Evolutionary conservation across 1,140 invertebrate species (phyloP).

Genomic region (Idris sp.): DNA sequence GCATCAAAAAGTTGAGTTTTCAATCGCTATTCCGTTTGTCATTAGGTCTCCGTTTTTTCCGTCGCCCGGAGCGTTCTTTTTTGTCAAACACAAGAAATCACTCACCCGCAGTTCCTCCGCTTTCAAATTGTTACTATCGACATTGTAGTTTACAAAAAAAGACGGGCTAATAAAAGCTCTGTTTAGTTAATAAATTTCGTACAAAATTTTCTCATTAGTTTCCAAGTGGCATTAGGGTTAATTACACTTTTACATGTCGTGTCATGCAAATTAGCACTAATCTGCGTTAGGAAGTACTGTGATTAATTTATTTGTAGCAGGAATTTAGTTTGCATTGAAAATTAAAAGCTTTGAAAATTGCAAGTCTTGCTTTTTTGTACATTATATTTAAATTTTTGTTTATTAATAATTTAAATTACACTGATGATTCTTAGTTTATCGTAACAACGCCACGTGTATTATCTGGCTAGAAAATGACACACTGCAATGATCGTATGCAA

Average conservation of each 20-base stretch:
- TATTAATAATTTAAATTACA: no score
- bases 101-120: conserved; percentile 37
- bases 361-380: no score
- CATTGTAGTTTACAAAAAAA: conserved; percentile 22
- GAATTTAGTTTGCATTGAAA: no score
- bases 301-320: no score
- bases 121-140: conserved; percentile 37
- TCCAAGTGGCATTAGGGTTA: neutral
- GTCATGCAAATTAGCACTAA: neutral
- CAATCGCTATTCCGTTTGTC: conserved; percentile 18
- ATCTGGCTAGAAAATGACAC: conserved; percentile 29
- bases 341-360: no score
- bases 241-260: conserved; percentile 15
- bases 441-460: conserved; percentile 20
- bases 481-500: conserved; percentile 37
- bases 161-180: conserved; percentile 8
- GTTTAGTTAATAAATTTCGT: conserved; percentile 29
- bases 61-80: conserved; percentile 24
- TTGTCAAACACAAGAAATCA: conserved; percentile 35
- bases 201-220: conserved; percentile 7
- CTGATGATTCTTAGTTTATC: no score
- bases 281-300: no score
- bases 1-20: conserved; percentile 20
- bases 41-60: conserved; percentile 34
- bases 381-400: no score